Evolutionary conservation across 2,113 vertebrate species (phyloP).

Genomic region (Apteryx mantelli): DNA sequence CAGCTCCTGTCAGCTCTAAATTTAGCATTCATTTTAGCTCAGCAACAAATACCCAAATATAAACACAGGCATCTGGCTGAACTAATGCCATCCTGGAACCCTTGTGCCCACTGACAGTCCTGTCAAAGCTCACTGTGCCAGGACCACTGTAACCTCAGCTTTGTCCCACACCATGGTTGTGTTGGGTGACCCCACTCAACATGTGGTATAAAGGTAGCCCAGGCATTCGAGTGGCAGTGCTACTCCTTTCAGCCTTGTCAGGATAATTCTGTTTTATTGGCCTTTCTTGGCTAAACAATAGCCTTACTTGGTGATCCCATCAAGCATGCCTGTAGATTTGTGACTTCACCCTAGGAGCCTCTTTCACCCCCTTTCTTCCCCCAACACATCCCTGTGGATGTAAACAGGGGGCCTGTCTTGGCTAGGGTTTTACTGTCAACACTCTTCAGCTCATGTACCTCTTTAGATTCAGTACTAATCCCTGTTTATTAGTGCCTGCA

Average conservation of each 20-base stretch:
- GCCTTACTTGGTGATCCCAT: neutral
- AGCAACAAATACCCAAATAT: neutral
- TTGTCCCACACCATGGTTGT: neutral
- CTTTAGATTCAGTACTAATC: neutral
- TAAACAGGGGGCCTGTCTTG: neutral
- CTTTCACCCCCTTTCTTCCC: neutral
- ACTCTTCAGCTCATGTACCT: neutral
- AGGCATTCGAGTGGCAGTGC: neutral
- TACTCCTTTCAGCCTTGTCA: neutral
- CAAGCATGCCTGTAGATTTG: too few species aligned
- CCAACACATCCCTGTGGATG: accelerated
- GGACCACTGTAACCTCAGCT: neutral
- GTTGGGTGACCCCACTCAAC: neutral
- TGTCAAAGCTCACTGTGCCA: neutral
- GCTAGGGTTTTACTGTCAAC: neutral
- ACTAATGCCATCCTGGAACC: neutral
- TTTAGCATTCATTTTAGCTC: neutral
- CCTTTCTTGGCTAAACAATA: neutral
- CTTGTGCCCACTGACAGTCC: neutral
- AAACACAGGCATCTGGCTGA: neutral
- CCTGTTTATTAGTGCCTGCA: neutral
- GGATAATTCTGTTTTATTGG: neutral
- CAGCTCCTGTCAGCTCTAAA: neutral
- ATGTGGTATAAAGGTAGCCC: neutral
- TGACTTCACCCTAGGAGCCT: neutral